Conservation (phyloP, 2,113 vertebrate genomes). For the Cynopterus brachyotis region DNA sequence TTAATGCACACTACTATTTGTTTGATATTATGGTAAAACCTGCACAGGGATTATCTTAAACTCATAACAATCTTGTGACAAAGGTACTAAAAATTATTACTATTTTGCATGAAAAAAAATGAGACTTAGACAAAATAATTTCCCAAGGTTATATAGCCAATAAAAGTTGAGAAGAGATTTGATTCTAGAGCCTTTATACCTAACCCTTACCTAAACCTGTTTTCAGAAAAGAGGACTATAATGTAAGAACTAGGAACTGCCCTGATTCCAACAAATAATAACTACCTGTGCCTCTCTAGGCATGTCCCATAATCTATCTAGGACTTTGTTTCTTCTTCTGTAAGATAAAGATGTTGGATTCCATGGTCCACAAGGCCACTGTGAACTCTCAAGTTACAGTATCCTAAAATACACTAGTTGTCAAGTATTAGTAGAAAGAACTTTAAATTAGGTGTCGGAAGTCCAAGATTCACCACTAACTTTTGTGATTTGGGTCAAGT, state of each 20-base stretch:
- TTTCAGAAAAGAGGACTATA: neutral
- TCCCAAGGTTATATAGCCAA: neutral
- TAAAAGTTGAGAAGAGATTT: neutral
- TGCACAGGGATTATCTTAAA: neutral
- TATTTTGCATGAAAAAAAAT: neutral
- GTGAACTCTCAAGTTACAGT: neutral
- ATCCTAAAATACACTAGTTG: neutral
- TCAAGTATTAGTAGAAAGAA: neutral
- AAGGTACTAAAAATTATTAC: neutral
- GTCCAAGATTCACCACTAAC: neutral
- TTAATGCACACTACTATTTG: neutral
- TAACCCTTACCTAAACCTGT: neutral
- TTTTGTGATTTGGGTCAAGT: neutral
- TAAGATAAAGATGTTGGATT: neutral
- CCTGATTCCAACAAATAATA: neutral
- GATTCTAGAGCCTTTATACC: neutral
- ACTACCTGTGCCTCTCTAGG: neutral
- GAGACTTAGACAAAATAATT: neutral
- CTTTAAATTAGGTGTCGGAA: neutral
- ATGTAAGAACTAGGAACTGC: neutral
- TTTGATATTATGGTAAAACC: neutral
- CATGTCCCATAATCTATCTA: neutral
- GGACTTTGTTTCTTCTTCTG: neutral
- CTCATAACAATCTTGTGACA: neutral
- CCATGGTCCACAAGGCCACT: neutral